A percentile compares a stretch with the other conserved stretches of the same genome.
Conservation (phyloP, 1,140 invertebrate species). For the Calliopsis andreniformis region DNA sequence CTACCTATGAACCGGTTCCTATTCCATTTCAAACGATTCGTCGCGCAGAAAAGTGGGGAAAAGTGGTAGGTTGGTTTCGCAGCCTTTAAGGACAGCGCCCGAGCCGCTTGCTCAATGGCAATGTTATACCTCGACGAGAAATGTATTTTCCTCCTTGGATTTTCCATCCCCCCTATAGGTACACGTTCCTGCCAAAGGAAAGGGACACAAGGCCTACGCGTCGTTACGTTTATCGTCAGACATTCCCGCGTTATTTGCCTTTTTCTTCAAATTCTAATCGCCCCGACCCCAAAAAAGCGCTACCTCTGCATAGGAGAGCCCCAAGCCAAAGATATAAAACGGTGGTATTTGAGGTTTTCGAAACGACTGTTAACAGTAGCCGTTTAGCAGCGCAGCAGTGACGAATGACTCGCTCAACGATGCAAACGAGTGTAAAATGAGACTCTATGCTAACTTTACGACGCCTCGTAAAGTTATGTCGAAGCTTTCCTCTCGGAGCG, state of each 20-base stretch:
- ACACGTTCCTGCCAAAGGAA: background rate
- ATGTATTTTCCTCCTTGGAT: background rate
- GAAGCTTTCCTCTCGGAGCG: background rate
- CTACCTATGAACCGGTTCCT: conserved; percentile 47
- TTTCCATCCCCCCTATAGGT: no score
- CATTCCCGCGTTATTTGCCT: background rate
- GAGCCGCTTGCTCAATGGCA: conserved; percentile 48
- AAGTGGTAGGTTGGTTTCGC: conserved; percentile 39
- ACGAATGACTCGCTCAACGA: background rate
- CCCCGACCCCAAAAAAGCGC: no score
- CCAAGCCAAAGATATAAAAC: no score
- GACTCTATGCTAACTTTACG: background rate
- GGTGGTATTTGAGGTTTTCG: no score
- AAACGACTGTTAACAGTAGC: no score
- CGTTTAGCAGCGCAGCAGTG: no score
- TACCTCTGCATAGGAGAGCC: no score
- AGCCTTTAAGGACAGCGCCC: conserved; percentile 38
- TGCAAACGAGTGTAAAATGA: background rate
- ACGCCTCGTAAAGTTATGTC: background rate
- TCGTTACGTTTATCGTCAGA: background rate
- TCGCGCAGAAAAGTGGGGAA: background rate
- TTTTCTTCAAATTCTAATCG: background rate
- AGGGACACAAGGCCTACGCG: background rate
- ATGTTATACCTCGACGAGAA: conserved; percentile 39
- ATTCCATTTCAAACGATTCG: background rate